Evolutionary conservation across 1,140 invertebrate species (phyloP).

Genomic region (Dinoponera quadriceps): DNA sequence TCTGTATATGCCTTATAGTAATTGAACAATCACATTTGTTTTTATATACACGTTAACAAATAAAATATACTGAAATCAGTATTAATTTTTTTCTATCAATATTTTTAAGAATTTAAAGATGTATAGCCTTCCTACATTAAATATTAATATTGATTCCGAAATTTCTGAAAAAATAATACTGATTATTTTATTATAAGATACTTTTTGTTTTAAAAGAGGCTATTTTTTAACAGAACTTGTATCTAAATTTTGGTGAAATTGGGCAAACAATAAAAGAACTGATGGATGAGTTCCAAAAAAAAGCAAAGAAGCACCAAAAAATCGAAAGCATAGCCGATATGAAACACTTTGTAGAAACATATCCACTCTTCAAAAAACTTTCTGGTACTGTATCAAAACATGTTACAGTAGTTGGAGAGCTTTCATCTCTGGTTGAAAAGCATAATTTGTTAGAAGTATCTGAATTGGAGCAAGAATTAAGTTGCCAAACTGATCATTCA

Average conservation of each 20-base stretch:
- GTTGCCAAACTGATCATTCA: constrained; percentile 96
- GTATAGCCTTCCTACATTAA: no score
- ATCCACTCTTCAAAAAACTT: constrained; percentile 99
- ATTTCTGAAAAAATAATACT: no score
- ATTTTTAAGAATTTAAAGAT: constrained; percentile 17
- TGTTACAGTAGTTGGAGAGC: constrained; percentile 97
- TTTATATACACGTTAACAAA: no score
- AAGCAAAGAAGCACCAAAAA: constrained; percentile 98
- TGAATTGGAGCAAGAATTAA: constrained; percentile 98
- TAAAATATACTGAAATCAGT: no score
- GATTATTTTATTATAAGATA: background rate
- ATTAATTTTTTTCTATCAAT: no score
- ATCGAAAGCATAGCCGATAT: constrained; percentile 99
- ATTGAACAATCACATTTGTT: no score
- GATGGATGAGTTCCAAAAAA: constrained; percentile 99
- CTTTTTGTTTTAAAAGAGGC: constrained; percentile 28
- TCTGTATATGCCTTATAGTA: no score
- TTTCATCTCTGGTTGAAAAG: constrained; percentile 93
- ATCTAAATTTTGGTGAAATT: constrained; percentile 99
- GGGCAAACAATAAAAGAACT: constrained; percentile 98
- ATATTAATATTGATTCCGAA: no score
- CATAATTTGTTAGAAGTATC: constrained; percentile 96
- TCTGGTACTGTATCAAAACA: constrained; percentile 99
- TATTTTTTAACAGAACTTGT: constrained; percentile 92
- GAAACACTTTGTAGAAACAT: constrained; percentile 99